Evolutionary conservation across 1,140 invertebrate genomes (phyloP).

Genomic region (Zophobas atratus): DNA sequence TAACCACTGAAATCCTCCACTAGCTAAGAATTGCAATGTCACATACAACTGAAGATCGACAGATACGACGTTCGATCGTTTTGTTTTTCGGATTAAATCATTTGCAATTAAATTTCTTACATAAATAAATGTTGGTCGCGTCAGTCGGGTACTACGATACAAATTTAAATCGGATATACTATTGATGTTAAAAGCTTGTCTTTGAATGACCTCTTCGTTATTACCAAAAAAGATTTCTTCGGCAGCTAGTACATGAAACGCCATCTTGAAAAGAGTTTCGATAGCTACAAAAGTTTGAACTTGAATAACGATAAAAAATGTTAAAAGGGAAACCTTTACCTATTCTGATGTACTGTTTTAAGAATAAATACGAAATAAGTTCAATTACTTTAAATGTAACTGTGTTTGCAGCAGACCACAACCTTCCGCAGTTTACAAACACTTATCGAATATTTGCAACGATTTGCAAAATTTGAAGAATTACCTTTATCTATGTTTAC

Average conservation of each 20-base stretch:
- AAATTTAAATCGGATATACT: background rate
- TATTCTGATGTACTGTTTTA: background rate
- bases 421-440: background rate
- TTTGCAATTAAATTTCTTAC: background rate
- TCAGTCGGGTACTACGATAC: background rate
- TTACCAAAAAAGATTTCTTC: background rate
- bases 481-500: background rate
- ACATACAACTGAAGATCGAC: constrained; percentile 15
- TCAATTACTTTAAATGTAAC: background rate
- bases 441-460: background rate
- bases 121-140: background rate
- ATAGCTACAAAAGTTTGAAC: background rate
- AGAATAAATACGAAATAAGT: no score
- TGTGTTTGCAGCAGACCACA: background rate
- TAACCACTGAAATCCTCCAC: constrained; percentile 19
- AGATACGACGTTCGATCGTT: background rate
- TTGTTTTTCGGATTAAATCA: background rate
- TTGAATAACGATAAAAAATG: background rate
- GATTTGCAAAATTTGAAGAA: background rate
- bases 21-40: constrained; percentile 22
- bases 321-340: background rate
- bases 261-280: background rate
- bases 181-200: background rate
- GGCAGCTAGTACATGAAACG: background rate
- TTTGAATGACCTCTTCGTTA: background rate